Conservation (phyloP, 2,888 invertebrate species). For the Rhyacophila evoluta region DNA sequence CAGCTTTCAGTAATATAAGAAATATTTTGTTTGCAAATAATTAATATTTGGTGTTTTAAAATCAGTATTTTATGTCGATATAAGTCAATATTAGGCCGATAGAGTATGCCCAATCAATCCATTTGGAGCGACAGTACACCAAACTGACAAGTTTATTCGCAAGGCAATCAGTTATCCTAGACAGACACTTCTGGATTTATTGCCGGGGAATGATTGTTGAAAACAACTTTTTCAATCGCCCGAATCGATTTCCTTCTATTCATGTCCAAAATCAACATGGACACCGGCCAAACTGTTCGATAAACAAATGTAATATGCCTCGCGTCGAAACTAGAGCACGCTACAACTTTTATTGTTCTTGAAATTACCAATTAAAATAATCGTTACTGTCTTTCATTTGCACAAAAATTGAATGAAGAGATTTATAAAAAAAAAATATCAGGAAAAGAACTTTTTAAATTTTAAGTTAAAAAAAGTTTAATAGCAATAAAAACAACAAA, state of each 20-base stretch:
- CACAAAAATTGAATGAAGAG: too few species aligned
- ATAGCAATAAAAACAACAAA: too few species aligned
- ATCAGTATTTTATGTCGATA: not conserved
- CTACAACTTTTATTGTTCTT: too few species aligned
- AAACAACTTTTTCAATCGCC: constrained; percentile 22
- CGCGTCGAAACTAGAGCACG: not conserved
- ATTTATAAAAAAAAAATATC: too few species aligned
- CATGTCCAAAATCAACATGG: constrained; percentile 22
- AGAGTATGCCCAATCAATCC: constrained; percentile 7
- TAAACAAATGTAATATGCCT: not conserved
- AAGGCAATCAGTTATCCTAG: constrained; percentile 6
- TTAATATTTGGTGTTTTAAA: too few species aligned
- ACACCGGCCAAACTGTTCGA: not conserved
- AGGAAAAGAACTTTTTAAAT: too few species aligned
- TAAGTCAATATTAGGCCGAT: not conserved
- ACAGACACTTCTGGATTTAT: constrained; percentile 18
- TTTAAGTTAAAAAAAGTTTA: too few species aligned
- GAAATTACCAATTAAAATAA: too few species aligned
- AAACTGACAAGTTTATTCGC: constrained; percentile 22
- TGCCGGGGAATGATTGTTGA: constrained; percentile 16
- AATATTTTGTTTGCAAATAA: too few species aligned
- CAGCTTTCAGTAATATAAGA: too few species aligned
- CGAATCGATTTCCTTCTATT: not conserved
- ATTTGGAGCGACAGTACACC: not conserved
- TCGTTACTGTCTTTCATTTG: too few species aligned